Evolutionary conservation across 2,888 invertebrate species (phyloP), one percentile per base, ranked within the genome.

Genomic region (Campoplex nolae): DNA sequence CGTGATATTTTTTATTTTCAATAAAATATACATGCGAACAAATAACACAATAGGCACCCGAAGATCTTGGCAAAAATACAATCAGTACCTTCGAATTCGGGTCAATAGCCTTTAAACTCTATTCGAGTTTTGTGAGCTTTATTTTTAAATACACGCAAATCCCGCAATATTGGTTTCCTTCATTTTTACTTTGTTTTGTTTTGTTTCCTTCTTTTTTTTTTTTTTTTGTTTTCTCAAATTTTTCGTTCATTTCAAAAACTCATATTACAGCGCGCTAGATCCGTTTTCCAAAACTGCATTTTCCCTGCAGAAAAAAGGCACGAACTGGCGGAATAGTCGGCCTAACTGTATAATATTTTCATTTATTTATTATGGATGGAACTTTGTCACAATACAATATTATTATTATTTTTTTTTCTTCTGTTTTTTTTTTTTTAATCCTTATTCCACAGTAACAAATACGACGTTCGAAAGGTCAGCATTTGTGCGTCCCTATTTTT

Each of bases 291-390:
- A 90, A 90, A 89, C 89, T 89, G 89, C 91, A 91, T 91, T 90
- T 91, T 93, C 91, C 91, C 92, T 92, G 93, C 93, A 91, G 93
- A 94, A 94, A 94, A 94, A 94, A 94, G 94, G 94, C 94, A 94
- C 94, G 93, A 94, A 94, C 94, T 93, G 94, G 94, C 94, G 93
- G 93, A 93, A 94, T 94, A 94, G 93, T 94, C 94, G 94, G 94
- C 94, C 94, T 94, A 94, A 94, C 94, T 93, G 93, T 94, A 94
- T 94, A 93, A 90, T 91, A 93, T 92, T 92, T 92, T 93, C 92
- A 91, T 91, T 90, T 90, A 93, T 93, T 93, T 92, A 93, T 93
- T 93, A 94, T 94, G 94, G 94, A 94, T 94, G 94, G 94, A 94
- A 94, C 94, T 93, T 94, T 91, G 92, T 94, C 93, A 94, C 94